phyloP scores from a whole-genome alignment of 2,113 vertebrate genomes.

The Cryptomyrus ogoouensis region DNA sequence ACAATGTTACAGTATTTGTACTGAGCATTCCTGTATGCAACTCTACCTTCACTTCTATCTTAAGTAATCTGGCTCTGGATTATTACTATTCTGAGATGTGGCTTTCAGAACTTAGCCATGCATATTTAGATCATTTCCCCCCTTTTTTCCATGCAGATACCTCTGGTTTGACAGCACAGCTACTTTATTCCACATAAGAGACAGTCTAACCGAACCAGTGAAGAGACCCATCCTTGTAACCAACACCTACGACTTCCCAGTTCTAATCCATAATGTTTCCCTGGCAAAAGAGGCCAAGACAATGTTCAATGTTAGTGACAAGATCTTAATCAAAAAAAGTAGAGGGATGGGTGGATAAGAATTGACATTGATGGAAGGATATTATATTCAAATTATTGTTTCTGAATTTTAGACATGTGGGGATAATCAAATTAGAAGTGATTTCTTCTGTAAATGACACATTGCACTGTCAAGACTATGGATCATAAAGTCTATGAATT shows the following conservation, averaged over 20 bases:
- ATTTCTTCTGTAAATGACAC: neutral
- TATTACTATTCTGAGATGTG: neutral
- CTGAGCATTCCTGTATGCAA: neutral
- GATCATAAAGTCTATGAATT: neutral
- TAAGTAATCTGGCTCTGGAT: neutral
- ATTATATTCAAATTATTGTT: neutral
- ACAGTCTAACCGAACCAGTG: constrained; percentile 81
- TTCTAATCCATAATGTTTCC: constrained; percentile 83
- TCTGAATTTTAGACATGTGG: neutral
- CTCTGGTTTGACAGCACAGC: constrained; percentile 91
- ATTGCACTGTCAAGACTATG: neutral
- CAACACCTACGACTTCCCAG: constrained; percentile 85
- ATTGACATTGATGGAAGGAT: neutral
- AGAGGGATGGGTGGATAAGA: neutral
- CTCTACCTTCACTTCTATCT: neutral
- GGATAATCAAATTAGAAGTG: neutral
- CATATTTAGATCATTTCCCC: neutral
- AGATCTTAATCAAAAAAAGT: neutral
- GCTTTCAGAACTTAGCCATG: neutral
- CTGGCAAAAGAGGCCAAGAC: constrained; percentile 83
- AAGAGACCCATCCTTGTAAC: constrained; percentile 82
- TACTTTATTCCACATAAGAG: constrained; percentile 91
- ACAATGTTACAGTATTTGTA: neutral
- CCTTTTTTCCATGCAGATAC: constrained; percentile 51
- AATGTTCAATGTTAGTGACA: constrained; percentile 78